Percentiles rank a stretch among this genome's conserved stretches.
Conservation (phyloP, 2,113 vertebrate species). For the Cisticola juncidis region DNA sequence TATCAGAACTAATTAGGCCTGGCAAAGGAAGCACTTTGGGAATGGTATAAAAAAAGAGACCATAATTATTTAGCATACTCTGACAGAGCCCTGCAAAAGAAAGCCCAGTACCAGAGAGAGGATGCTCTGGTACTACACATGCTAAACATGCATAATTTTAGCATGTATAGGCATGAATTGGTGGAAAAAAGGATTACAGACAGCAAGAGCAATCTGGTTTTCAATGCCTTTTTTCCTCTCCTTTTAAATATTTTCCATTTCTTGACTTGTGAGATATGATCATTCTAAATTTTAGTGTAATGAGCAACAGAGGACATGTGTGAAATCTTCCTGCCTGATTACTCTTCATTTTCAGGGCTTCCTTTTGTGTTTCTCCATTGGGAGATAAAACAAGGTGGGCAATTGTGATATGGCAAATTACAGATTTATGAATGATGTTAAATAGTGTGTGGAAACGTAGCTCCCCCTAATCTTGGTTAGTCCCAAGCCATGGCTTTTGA, state of each 20-base stretch:
- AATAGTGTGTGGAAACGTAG: neutral
- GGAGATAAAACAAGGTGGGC: neutral
- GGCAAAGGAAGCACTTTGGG: conserved; percentile 32
- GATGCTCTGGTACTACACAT: conserved; percentile 14
- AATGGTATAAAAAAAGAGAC: neutral
- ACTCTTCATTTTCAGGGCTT: neutral
- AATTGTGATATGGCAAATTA: neutral
- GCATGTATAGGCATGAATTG: neutral
- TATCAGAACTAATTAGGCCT: conserved; percentile 32
- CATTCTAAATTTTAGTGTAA: neutral
- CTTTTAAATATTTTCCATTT: neutral
- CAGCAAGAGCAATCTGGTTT: neutral
- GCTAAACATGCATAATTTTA: conserved; percentile 33
- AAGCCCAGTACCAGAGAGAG: neutral
- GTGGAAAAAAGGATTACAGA: neutral
- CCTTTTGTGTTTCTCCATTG: neutral
- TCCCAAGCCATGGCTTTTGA: neutral
- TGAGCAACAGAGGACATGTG: neutral
- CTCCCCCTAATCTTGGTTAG: neutral
- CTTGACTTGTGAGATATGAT: neutral
- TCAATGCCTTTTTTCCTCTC: neutral
- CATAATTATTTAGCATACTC: neutral
- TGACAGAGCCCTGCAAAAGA: neutral
- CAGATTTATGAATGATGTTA: neutral
- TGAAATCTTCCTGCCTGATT: neutral